A percentile compares a stretch with the other conserved stretches of the same genome.
These are phyloP conservation scores for Drosophila athabasca DNA, from an alignment of 1,140 invertebrate genomes.

Conservation along the genomic window DNA sequence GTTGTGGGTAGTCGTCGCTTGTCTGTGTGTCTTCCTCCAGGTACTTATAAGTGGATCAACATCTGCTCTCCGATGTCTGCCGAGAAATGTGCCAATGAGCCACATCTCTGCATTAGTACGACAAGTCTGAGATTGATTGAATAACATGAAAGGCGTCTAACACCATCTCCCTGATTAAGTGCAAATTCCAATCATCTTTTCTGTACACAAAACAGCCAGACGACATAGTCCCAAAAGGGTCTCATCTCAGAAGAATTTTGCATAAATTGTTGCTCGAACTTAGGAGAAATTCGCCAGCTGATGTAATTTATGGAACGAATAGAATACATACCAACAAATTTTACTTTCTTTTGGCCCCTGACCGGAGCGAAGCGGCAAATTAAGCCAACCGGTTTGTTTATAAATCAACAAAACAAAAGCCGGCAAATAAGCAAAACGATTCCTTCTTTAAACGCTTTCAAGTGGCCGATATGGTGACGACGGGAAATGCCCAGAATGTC, in stretches of 20 bases:
- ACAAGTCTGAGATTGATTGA: slow-evolving; percentile 35
- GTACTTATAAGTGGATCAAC: no score
- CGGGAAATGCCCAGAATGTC: slow-evolving; percentile 39
- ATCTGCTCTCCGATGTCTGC: neutral
- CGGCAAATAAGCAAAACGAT: slow-evolving; percentile 61
- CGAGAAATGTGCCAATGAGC: slow-evolving; percentile 31
- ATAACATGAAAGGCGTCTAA: neutral
- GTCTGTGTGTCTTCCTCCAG: no score
- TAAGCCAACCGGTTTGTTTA: slow-evolving; percentile 64
- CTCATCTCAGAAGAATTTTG: neutral
- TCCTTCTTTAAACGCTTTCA: slow-evolving; percentile 52
- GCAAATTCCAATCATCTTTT: slow-evolving; percentile 30
- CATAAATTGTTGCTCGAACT: slow-evolving; percentile 9
- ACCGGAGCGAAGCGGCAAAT: slow-evolving; percentile 33
- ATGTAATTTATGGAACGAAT: slow-evolving; percentile 54
- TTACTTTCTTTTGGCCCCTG: slow-evolving; percentile 61
- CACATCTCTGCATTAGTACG: slow-evolving; percentile 60
- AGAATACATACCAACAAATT: slow-evolving; percentile 41
- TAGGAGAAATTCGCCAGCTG: slow-evolving; percentile 39
- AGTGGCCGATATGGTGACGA: slow-evolving; percentile 32
- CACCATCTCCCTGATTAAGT: neutral
- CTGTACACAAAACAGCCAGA: neutral
- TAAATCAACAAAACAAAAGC: slow-evolving; percentile 57
- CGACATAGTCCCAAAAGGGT: neutral
- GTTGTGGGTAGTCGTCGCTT: no score